phyloP scores from a whole-genome alignment of 2,113 vertebrate genomes.

The Sinocyclocheilus anshuiensis region DNA sequence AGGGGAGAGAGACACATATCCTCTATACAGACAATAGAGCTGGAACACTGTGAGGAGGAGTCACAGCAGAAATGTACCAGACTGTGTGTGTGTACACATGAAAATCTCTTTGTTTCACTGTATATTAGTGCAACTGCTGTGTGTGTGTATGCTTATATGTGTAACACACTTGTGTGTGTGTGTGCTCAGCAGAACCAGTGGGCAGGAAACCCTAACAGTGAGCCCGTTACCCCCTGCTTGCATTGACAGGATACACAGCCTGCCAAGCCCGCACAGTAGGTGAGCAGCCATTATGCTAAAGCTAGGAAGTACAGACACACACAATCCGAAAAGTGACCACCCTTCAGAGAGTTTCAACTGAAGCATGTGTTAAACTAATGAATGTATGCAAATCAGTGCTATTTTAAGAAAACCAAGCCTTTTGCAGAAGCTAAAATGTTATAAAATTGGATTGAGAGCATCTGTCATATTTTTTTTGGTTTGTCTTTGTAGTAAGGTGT shows the following conservation, averaged over 20 bases:
- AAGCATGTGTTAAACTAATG: conserved; percentile 11
- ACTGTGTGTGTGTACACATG: background rate
- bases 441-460: conserved; percentile 52
- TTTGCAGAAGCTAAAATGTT: conserved; percentile 15
- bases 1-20: conserved; percentile 80
- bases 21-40: conserved; percentile 86
- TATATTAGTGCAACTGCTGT: conserved; percentile 21
- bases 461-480: conserved; percentile 61
- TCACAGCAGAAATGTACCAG: conserved; percentile 71
- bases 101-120: conserved; percentile 19
- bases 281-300: conserved; percentile 53
- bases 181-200: conserved; percentile 49
- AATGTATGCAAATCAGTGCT: conserved; percentile 52
- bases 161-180: conserved; percentile 7
- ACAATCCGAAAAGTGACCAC: conserved; percentile 29
- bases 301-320: conserved; percentile 43
- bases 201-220: conserved; percentile 74
- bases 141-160: conserved; percentile 28
- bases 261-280: conserved; percentile 58
- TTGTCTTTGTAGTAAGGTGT: conserved; percentile 59
- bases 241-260: conserved; percentile 71
- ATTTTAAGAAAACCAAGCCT: conserved; percentile 15
- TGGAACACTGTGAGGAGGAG: conserved; percentile 73
- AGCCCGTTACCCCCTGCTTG: conserved; percentile 71
- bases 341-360: conserved; percentile 27